Evolutionary conservation across 2,888 invertebrate genomes (phyloP), one percentile per base, ranked within the genome.

Genomic region (Diploptera punctata): DNA sequence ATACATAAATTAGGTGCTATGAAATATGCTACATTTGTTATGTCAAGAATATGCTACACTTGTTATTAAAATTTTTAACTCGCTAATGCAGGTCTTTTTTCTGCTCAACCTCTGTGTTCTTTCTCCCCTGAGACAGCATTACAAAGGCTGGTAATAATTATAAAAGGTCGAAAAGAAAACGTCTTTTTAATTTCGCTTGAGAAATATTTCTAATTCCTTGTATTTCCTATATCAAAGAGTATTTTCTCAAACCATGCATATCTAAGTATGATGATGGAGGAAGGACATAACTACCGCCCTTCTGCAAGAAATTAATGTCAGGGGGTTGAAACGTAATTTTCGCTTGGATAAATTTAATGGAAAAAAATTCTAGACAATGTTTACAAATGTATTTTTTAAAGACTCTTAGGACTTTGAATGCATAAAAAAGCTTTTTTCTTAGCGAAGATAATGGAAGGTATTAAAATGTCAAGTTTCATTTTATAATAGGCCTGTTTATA

Each of bases 261-360:
- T 16, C 24, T 65, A 65, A 65, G 65, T 65, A 65, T n/a, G 21
- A 43, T 24, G 65, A 68, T 43, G 65, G 44, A 61, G 33, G 33
- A 61, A 54, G 10, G 24, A 44, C 43, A 43, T 44, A 65, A 65
- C 9, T 43, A 44, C 43, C 16, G 29, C 5, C 24, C 16, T 24
- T 24, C 44, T 65, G 16, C 24, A 21, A 65, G 44, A 43, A 13
- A 54, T 54, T 21, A 54, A 54, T 44, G 31, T 26, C 19, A 49
- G 21, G 21, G 49, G 43, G 60, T 19, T 38, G 47, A 43, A 61
- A 70, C 62, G 70, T 68, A n/a, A 70, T 61, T 49, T 61, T 70
- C 70, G 62, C 70, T 70, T 61, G 62, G 70, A 62, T 70, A 47
- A 44, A 70, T 47, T 70, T 70, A 70, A 70, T 70, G 61, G 70